Conservation (phyloP, 2,888 invertebrate species). For the Rhaphigaster nebulosa region DNA sequence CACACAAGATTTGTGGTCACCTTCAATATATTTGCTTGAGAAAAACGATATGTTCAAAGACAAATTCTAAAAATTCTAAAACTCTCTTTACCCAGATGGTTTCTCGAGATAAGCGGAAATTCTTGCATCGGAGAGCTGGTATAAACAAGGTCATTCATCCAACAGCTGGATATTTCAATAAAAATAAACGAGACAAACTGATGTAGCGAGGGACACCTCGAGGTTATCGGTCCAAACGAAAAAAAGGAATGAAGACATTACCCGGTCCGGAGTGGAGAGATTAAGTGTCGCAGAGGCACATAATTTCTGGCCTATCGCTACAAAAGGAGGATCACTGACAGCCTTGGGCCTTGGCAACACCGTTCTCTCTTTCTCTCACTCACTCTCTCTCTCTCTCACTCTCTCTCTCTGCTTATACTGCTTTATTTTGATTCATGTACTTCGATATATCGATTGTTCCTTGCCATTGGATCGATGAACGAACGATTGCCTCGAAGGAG, state of each 20-base stretch:
- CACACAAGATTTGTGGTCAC: not conserved
- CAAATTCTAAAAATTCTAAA: not conserved
- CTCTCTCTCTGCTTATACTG: not conserved
- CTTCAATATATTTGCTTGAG: not conserved
- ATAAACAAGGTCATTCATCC: conserved; percentile 25
- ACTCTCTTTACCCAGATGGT: not conserved
- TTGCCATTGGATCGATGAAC: not conserved
- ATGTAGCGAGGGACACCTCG: conserved; percentile 23
- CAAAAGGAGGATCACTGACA: not conserved
- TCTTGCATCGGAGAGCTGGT: not conserved
- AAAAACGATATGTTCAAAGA: not conserved
- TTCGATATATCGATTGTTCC: not conserved
- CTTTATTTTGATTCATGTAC: conserved; percentile 18
- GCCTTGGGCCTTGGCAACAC: not conserved
- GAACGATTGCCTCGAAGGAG: not conserved
- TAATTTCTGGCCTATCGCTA: conserved; percentile 28
- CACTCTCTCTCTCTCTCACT: not conserved
- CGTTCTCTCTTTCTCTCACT: not conserved
- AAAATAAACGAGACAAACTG: conserved; percentile 20
- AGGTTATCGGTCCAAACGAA: conserved; percentile 12
- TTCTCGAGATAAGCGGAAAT: not conserved
- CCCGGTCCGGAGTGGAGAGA: not conserved
- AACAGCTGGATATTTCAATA: conserved; percentile 35
- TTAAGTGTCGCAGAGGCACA: conserved; percentile 23
- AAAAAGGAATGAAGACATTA: conserved; percentile 38